Base-by-base conservation (phyloP, 2,888 invertebrate genomes). In the Suillia variegata region DNA sequence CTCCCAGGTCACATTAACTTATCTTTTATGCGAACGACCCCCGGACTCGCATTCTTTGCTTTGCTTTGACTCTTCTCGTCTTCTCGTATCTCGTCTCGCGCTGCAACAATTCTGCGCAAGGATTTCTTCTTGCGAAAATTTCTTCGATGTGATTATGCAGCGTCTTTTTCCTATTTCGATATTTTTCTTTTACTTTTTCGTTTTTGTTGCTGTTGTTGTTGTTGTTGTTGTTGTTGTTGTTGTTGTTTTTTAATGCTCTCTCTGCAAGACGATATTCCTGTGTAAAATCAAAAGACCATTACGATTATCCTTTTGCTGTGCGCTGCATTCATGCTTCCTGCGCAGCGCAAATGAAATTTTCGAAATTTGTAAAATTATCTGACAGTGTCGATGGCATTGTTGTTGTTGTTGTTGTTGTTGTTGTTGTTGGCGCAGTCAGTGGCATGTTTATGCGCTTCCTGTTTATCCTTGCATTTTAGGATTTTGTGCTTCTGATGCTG, bases 1-100 rank as follows among this genome's bases (percentile, higher is more conserved):
- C 65, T 67, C 63, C 62, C 62, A 65, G 67, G 64, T 65, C 67
- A 65, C 75, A 72, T 76, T 75, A 73, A 75, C 74, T 77, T 77
- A 76, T 77, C 76, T 75, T 67, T 74, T 66, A 68, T 70, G 68
- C 66, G 63, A 62, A 64, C 64, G 58, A 64, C 56, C 62, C 51
- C 56, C 52, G 45, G 45, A 33, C 56, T 63, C 6, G n/a, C 6
- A 38, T 38, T n/a, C 38, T 8, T 38, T 12, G 38, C 38, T n/a
- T n/a, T n/a, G n/a, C n/a, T n/a, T n/a, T n/a, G n/a, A n/a, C n/a
- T n/a, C n/a, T n/a, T n/a, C n/a, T n/a, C n/a, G n/a, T n/a, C n/a
- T n/a, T n/a, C n/a, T n/a, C n/a, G n/a, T n/a, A n/a, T n/a, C n/a
- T n/a, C n/a, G n/a, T n/a, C n/a, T 5, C 26, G 26, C 38, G 38